phyloP scores from a whole-genome alignment of 2,797 vertebrate species.

The Ambastaia sidthimunki region DNA sequence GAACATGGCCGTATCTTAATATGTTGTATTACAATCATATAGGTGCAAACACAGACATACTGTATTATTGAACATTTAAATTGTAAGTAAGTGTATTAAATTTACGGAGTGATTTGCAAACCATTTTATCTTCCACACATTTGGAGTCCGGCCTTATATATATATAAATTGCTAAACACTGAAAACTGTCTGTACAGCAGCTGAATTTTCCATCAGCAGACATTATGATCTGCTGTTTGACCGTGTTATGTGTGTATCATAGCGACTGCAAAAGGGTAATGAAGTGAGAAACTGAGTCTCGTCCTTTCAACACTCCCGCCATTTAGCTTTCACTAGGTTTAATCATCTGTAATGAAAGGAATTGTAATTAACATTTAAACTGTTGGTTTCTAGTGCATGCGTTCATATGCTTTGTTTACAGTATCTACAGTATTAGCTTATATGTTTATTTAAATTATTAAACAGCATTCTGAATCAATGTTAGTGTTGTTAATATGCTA shows the following conservation, averaged over 20 bases:
- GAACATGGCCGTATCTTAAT: neutral
- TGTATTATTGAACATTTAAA: too few species aligned
- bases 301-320: neutral
- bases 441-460: neutral
- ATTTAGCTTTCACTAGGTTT: conserved; percentile 26
- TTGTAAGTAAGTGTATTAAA: too few species aligned
- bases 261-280: conserved; percentile 14
- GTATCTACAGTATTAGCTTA: too few species aligned
- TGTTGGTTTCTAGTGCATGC: neutral
- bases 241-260: conserved; percentile 26
- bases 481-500: neutral
- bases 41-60: neutral
- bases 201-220: conserved; percentile 62
- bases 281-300: neutral
- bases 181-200: conserved; percentile 63
- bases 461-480: neutral
- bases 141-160: conserved; percentile 23
- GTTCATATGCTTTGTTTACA: too few species aligned
- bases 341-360: conserved; percentile 17
- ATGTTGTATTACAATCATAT: neutral
- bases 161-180: conserved; percentile 26
- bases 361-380: neutral
- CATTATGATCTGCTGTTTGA: conserved; percentile 5
- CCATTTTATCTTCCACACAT: conserved; percentile 55
- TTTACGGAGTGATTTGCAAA: neutral